A percentile compares a stretch with the other conserved stretches of the same genome.
Evolutionary conservation across 2,113 vertebrate species (phyloP).

Genomic region (Chaenocephalus aceratus): DNA sequence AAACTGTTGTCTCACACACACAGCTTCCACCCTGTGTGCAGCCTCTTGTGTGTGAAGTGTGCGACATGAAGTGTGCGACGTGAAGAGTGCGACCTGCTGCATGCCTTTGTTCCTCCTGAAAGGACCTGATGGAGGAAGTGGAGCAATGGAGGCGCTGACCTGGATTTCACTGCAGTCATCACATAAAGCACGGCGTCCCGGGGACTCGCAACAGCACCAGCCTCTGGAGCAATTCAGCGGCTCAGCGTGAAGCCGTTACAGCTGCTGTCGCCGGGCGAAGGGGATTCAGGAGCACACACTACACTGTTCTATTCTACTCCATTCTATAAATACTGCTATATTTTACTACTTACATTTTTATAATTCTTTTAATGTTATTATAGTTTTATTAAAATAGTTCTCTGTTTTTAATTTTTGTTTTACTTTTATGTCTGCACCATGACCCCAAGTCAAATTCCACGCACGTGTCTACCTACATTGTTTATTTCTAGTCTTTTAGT

Average conservation of each 20-base stretch:
- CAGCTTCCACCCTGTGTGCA: not conserved
- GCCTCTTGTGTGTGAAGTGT: slow-evolving; percentile 42
- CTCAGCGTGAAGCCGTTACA: slow-evolving; percentile 71
- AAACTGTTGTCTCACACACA: slow-evolving; percentile 11
- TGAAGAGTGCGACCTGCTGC: slow-evolving; percentile 61
- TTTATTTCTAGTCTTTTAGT: too few relatives aligned
- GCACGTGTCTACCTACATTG: too few relatives aligned
- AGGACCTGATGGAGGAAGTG: slow-evolving; percentile 74
- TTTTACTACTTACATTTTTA: too few relatives aligned
- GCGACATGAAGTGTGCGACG: slow-evolving; percentile 10
- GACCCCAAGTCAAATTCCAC: too few relatives aligned
- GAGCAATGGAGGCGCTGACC: slow-evolving; percentile 76
- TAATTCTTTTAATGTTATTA: too few relatives aligned
- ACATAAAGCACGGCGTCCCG: slow-evolving; percentile 80
- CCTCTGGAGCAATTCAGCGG: slow-evolving; percentile 80
- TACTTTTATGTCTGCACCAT: too few relatives aligned
- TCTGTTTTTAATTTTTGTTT: too few relatives aligned
- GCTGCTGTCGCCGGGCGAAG: slow-evolving; percentile 66
- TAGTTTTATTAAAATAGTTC: too few relatives aligned
- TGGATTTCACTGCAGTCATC: slow-evolving; percentile 80
- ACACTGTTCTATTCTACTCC: too few relatives aligned
- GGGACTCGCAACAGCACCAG: slow-evolving; percentile 79
- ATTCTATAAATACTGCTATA: too few relatives aligned
- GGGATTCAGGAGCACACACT: slow-evolving; percentile 68
- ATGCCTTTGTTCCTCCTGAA: slow-evolving; percentile 72